phyloP scores from a whole-genome alignment of 2,888 invertebrate species.

The Elgonia sp. region DNA sequence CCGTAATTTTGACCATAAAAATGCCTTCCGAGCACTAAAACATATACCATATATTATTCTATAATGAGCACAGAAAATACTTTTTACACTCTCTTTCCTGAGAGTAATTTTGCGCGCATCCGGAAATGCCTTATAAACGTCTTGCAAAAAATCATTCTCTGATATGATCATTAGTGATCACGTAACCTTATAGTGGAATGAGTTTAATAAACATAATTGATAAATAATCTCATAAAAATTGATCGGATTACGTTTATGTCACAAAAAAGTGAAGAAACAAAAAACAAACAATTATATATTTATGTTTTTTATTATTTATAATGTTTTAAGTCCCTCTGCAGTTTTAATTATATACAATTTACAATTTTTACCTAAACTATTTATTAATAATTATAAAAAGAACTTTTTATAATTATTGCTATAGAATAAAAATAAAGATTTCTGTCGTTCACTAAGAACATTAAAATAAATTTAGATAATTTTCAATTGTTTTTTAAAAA shows the following conservation, averaged over 20 bases:
- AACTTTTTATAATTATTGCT: too few relatives aligned
- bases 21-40: constrained; percentile 59
- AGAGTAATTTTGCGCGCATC: constrained; percentile 71
- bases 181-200: constrained; percentile 45
- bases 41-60: constrained; percentile 63
- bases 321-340: too few relatives aligned
- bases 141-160: constrained; percentile 53
- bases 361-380: too few relatives aligned
- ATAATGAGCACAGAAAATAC: constrained; percentile 55
- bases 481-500: too few relatives aligned
- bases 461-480: too few relatives aligned
- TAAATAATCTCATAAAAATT: constrained; percentile 39
- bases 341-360: too few relatives aligned
- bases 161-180: constrained; percentile 61
- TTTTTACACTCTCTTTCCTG: constrained; percentile 66
- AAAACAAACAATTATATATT: too few relatives aligned
- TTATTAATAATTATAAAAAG: too few relatives aligned
- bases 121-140: constrained; percentile 71
- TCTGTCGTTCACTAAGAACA: too few relatives aligned
- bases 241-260: constrained; percentile 19
- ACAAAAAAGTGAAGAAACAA: too few relatives aligned
- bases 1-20: constrained; percentile 60
- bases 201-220: constrained; percentile 47
- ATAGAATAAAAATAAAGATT: too few relatives aligned
- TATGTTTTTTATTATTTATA: too few relatives aligned